phyloP scores from a whole-genome alignment of 2,888 invertebrate genomes.

The Yponomeuta malinellus region DNA sequence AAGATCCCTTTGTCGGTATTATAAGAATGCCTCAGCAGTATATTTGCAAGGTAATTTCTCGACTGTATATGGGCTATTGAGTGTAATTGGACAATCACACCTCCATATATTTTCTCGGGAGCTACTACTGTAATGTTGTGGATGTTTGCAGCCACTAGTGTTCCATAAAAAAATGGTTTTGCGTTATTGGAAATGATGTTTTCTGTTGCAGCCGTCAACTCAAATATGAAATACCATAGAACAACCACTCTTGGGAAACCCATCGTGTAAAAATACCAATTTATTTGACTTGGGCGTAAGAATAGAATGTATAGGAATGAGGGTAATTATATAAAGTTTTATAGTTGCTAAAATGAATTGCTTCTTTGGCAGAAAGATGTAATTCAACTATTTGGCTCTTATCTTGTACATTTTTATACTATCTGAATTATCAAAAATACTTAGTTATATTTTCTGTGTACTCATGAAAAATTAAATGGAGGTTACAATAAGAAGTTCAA shows the following conservation, averaged over 20 bases:
- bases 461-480: too few relatives aligned
- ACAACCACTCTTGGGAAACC: background rate
- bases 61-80: constrained; percentile 6
- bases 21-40: background rate
- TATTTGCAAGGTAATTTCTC: constrained; percentile 4
- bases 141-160: background rate
- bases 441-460: too few relatives aligned
- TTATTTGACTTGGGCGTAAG: too few relatives aligned
- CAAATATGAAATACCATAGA: background rate
- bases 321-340: too few relatives aligned
- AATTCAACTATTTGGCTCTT: too few relatives aligned
- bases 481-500: too few relatives aligned
- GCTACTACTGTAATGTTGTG: background rate
- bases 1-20: background rate
- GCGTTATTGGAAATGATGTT: background rate
- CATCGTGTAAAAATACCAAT: too few relatives aligned
- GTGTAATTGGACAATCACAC: constrained; percentile 12
- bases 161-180: background rate
- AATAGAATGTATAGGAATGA: too few relatives aligned
- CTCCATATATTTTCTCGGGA: constrained; percentile 1
- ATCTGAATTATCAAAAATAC: too few relatives aligned
- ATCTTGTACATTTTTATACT: too few relatives aligned
- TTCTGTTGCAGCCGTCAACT: background rate
- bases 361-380: too few relatives aligned
- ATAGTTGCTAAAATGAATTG: too few relatives aligned